Conservation (phyloP, 1,140 invertebrate species). For the Orchesella cincta region DNA sequence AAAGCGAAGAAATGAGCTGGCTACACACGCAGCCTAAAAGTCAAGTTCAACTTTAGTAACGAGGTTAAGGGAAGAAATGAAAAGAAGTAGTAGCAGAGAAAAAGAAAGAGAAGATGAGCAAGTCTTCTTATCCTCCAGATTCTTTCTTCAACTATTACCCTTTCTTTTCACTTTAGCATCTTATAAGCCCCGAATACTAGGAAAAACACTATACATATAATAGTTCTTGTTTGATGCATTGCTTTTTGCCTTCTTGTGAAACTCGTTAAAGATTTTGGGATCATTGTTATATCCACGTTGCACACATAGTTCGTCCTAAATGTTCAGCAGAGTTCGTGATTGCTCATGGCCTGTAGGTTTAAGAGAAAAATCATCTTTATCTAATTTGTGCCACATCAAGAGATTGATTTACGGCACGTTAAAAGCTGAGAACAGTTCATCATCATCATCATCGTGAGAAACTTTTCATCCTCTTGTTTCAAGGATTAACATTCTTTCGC, state of each 20-base stretch:
- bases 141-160: neutral
- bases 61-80: neutral
- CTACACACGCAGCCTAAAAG: constrained; percentile 6
- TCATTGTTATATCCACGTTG: neutral
- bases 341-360: constrained; percentile 1
- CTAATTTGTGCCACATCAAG: constrained; percentile 27
- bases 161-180: neutral
- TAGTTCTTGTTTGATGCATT: neutral
- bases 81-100: neutral
- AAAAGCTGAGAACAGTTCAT: no score
- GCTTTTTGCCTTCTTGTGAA: neutral
- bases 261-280: constrained; percentile 17
- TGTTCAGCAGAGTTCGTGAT: constrained; percentile 5
- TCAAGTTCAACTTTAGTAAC: constrained; percentile 15
- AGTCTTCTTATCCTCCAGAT: neutral
- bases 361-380: neutral
- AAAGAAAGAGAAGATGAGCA: neutral
- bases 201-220: neutral
- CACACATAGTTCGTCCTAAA: neutral
- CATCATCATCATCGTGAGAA: no score
- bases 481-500: no score
- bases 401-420: constrained; percentile 26
- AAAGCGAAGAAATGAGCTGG: neutral
- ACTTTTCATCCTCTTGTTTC: neutral
- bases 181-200: neutral